Evolutionary conservation across 2,888 invertebrate genomes (phyloP).

Genomic region (Ametastegia equiseti): DNA sequence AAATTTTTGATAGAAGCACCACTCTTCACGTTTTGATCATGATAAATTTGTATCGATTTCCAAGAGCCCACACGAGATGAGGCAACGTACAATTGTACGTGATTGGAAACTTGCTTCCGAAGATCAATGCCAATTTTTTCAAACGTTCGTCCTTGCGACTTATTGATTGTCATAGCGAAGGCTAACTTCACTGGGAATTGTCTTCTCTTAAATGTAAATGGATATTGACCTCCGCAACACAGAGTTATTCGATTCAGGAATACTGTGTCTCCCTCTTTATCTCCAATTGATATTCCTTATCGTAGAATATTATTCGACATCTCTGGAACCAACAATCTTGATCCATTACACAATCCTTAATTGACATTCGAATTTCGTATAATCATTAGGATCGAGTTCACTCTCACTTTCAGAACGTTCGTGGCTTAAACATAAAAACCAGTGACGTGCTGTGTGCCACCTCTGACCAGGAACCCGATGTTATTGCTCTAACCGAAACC

Average conservation of each 20-base stretch:
- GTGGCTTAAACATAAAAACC: neutral
- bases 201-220: slow-evolving; percentile 60
- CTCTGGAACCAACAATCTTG: slow-evolving; percentile 42
- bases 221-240: slow-evolving; percentile 39
- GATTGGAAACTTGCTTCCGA: slow-evolving; percentile 65
- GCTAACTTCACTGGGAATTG: slow-evolving; percentile 64
- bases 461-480: neutral
- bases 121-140: slow-evolving; percentile 66
- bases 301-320: slow-evolving; percentile 37
- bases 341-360: slow-evolving; percentile 50
- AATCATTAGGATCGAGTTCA: slow-evolving; percentile 45
- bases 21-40: neutral
- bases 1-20: neutral
- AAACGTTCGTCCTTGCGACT: slow-evolving; percentile 70
- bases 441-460: no score
- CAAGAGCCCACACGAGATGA: slow-evolving; percentile 60
- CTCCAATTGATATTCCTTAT: slow-evolving; percentile 51
- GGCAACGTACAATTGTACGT: slow-evolving; percentile 71
- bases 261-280: slow-evolving; percentile 40
- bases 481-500: neutral
- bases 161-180: slow-evolving; percentile 69
- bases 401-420: slow-evolving; percentile 25
- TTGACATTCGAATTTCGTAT: slow-evolving; percentile 46
- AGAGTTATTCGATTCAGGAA: slow-evolving; percentile 51
- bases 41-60: neutral